A percentile compares a stretch with the other conserved stretches of the same genome.
Conservation (phyloP, 2,888 invertebrate genomes). For the Hydropsyche betteni region DNA sequence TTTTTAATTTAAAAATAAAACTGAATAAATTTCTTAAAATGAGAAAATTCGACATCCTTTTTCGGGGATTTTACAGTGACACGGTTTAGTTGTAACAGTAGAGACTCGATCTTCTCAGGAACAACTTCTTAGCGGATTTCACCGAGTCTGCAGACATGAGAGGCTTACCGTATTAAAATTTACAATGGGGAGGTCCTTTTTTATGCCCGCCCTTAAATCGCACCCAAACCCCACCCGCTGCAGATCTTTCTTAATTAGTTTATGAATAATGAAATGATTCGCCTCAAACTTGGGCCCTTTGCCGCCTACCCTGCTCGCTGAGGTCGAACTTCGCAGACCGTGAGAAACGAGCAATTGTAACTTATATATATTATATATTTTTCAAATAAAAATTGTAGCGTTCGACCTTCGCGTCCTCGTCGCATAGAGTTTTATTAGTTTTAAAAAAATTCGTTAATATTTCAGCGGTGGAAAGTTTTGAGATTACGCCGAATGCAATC, state of each 20-base stretch:
- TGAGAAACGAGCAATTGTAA: conserved; percentile 4
- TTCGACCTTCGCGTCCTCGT: too few relatives aligned
- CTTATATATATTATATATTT: not conserved
- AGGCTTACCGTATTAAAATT: conserved; percentile 35
- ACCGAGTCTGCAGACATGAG: conserved; percentile 28
- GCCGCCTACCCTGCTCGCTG: not conserved
- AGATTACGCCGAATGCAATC: too few relatives aligned
- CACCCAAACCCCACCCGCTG: not conserved
- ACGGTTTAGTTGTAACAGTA: not conserved
- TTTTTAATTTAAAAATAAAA: too few relatives aligned
- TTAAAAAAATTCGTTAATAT: too few relatives aligned
- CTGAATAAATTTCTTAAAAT: too few relatives aligned
- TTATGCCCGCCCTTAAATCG: conserved; percentile 7
- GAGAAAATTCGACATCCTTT: too few relatives aligned
- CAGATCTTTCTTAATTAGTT: conserved; percentile 32
- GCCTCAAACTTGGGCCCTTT: conserved; percentile 21
- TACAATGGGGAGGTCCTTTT: conserved; percentile 21
- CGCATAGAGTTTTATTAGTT: too few relatives aligned
- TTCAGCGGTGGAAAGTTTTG: too few relatives aligned
- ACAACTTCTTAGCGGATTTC: conserved; percentile 31
- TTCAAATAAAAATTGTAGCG: too few relatives aligned
- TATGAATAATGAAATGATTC: conserved; percentile 31
- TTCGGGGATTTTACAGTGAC: too few relatives aligned
- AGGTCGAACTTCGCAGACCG: conserved; percentile 10
- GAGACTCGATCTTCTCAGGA: conserved; percentile 11